phyloP scores from a whole-genome alignment of 2,797 vertebrate species.

The Vireo griseus region DNA sequence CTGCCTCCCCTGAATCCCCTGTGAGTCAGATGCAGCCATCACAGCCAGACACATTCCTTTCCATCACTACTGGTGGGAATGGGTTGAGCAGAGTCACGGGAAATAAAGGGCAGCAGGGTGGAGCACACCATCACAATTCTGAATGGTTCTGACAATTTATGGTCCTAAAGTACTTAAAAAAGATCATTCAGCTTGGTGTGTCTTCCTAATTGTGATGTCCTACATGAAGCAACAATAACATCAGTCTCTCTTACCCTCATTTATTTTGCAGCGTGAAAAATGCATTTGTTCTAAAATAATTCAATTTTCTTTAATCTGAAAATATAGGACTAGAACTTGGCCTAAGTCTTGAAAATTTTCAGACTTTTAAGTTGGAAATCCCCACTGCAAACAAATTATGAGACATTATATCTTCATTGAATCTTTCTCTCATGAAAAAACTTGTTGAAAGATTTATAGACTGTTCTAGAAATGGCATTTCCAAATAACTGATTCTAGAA shows the following conservation, averaged over 20 bases:
- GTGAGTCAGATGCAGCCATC: not conserved
- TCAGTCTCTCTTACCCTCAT: not conserved
- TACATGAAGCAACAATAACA: not conserved
- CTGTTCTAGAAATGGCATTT: conserved; percentile 20
- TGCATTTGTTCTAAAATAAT: not conserved
- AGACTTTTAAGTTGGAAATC: not conserved
- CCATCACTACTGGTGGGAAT: not conserved
- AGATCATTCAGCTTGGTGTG: not conserved
- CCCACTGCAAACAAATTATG: not conserved
- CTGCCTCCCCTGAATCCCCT: not conserved
- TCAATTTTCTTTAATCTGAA: not conserved
- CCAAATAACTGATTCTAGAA: conserved; percentile 24
- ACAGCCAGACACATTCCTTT: not conserved
- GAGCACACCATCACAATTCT: not conserved
- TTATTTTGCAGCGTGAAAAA: not conserved
- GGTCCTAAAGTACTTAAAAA: not conserved
- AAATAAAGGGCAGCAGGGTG: not conserved
- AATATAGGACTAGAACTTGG: not conserved
- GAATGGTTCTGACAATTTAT: not conserved
- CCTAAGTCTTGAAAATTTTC: not conserved
- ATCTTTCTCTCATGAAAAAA: not conserved
- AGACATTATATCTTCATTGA: not conserved
- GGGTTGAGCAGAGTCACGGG: not conserved
- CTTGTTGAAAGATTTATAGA: not conserved
- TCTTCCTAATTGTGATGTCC: not conserved